Evolutionary conservation across 2,113 vertebrate species (phyloP), one percentile per base, ranked within the genome.

Genomic region (Erythrocercus mccallii): DNA sequence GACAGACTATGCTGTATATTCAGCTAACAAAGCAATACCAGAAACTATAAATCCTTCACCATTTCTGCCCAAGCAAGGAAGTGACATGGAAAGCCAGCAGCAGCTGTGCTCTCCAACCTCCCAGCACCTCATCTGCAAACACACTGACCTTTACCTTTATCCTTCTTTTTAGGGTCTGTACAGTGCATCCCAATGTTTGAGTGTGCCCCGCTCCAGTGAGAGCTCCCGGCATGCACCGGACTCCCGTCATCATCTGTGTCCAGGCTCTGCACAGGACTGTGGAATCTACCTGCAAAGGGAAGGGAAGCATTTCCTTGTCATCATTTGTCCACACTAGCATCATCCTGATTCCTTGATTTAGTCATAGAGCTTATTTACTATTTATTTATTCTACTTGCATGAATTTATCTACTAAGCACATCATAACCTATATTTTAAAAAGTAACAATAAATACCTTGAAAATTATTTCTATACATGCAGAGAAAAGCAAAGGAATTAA

Each of bases 201-300:
- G 47, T 97, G 96, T 4, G 88, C 42, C 48, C 92, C 94, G 2
- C 87, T 92, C 96, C 97, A 97, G 21, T 97, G 96, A n/a, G 97
- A 97, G 50, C 93, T 94, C 30, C 96, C 96, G 3, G 96, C 94
- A 1, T 97, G 95, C 77, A 96, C 95, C 1, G 95, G 97, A 25
- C 96, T 97, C 42, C 96, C 96, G 3, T 97, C 96, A 68, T 97
- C 96, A 21, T 97, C 96, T 0, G 94, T 97, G 92, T 97, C 97
- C 23, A 88, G 42, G 78, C 79, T 95, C 64, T 96, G 94, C 20
- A 45, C 94, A 2, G 94, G 61, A 35, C 91, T 91, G 72, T 96
- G 94, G 86, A 95, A 97, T 73, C 92, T 90, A 3, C 94, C 97
- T 97, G 78, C 54, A 68, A 50, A 69, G 23, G 51, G 3, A 58